Evolutionary conservation across 2,797 vertebrate species (phyloP).

Genomic region (Petrocephalus schoutedeni): DNA sequence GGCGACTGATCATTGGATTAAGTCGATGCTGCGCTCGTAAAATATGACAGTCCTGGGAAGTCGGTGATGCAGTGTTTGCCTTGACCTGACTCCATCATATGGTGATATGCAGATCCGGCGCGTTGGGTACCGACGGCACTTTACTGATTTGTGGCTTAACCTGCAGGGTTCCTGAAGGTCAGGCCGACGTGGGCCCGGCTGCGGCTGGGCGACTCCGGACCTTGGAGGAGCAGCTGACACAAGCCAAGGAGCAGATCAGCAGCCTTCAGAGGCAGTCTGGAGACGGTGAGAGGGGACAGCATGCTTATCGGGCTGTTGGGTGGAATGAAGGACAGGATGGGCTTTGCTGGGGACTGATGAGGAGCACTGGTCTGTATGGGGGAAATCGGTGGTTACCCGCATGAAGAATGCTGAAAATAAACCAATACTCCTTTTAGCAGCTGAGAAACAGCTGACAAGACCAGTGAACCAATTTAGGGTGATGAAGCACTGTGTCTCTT

Average conservation of each 20-base stretch:
- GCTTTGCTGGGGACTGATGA: neutral
- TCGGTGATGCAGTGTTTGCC: slow-evolving; percentile 30
- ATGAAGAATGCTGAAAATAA: neutral
- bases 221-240: slow-evolving; percentile 78
- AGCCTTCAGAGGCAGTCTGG: slow-evolving; percentile 71
- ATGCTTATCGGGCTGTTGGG: neutral
- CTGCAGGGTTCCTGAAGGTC: slow-evolving; percentile 75
- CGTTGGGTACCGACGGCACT: neutral
- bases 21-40: slow-evolving; percentile 27
- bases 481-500: neutral
- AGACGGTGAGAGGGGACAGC: slow-evolving; percentile 60
- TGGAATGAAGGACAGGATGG: neutral
- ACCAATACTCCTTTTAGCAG: neutral
- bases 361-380: neutral
- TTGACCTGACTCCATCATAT: slow-evolving; percentile 28
- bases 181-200: slow-evolving; percentile 65
- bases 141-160: slow-evolving; percentile 2
- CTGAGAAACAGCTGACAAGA: neutral
- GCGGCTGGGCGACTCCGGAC: slow-evolving; percentile 68
- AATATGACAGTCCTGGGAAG: slow-evolving; percentile 33
- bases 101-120: neutral
- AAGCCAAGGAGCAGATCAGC: slow-evolving; percentile 85
- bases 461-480: neutral
- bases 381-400: neutral
- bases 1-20: slow-evolving; percentile 38